A percentile compares a stretch with the other conserved stretches of the same genome.
These are phyloP conservation scores for Amazona vittata DNA, from an alignment of 2,113 vertebrate species.

Conservation along the genomic window DNA sequence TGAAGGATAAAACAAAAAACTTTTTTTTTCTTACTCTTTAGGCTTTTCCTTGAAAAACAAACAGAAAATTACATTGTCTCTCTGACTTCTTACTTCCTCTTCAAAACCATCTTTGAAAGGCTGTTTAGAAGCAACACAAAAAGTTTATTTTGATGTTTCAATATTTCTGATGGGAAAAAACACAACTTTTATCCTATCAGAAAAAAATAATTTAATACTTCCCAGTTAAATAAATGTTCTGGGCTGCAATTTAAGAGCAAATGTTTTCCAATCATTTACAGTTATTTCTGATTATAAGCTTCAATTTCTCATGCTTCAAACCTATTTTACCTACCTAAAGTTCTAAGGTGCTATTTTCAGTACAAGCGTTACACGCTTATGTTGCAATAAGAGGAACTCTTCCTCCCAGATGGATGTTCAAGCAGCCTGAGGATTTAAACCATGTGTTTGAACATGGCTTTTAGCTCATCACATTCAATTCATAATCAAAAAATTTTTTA, in stretches of 20 bases:
- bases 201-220: neutral
- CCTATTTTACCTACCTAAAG: neutral
- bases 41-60: neutral
- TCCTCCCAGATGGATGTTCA: neutral
- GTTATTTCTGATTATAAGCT: neutral
- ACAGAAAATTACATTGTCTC: neutral
- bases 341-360: neutral
- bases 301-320: neutral
- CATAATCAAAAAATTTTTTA: neutral
- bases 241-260: neutral
- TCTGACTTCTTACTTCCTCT: neutral
- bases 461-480: neutral
- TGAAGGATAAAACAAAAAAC: neutral
- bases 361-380: fast-evolving
- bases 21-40: neutral
- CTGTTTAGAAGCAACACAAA: neutral
- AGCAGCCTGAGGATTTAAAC: neutral
- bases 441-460: neutral
- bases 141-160: neutral
- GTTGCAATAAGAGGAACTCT: neutral
- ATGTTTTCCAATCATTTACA: neutral
- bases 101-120: neutral
- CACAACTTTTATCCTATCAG: neutral
- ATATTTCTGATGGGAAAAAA: neutral
- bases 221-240: neutral